Percentiles rank a stretch among this genome's conserved stretches.
Evolutionary conservation across 2,113 vertebrate genomes (phyloP).

Genomic region (Platysternon megacephalum): DNA sequence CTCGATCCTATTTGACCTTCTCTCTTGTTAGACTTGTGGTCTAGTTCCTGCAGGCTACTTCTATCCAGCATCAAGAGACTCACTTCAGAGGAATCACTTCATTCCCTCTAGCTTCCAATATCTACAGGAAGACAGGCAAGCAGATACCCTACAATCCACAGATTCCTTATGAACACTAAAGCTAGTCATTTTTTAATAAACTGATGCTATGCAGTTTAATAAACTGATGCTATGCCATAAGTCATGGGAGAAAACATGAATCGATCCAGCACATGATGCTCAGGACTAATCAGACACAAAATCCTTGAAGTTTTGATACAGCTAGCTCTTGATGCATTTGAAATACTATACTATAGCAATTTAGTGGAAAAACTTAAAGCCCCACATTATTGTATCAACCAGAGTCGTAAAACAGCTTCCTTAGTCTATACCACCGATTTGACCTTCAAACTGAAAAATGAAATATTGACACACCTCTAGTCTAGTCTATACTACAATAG

Average conservation of each 20-base stretch:
- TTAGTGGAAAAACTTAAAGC: fast-evolving
- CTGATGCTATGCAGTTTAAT: neutral
- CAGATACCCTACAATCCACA: neutral
- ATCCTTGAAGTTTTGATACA: neutral
- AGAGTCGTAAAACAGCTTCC: neutral
- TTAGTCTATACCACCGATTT: neutral
- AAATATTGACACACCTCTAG: neutral
- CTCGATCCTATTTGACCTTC: neutral
- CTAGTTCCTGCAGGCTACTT: neutral
- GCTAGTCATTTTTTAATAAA: neutral
- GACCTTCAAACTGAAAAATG: neutral
- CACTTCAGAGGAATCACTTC: neutral
- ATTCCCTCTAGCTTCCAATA: neutral
- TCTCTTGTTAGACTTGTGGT: neutral
- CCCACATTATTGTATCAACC: neutral
- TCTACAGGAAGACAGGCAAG: neutral
- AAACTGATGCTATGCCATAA: neutral
- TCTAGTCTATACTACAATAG: neutral
- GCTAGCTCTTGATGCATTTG: neutral
- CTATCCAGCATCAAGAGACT: neutral
- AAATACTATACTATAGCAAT: neutral
- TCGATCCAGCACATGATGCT: neutral
- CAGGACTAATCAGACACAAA: neutral
- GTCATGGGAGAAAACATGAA: neutral
- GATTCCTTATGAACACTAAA: neutral